A percentile compares a stretch with the other conserved stretches of the same genome.
phyloP scores from a whole-genome alignment of 2,888 invertebrate species.

The Synanthedon andrenaeformis region DNA sequence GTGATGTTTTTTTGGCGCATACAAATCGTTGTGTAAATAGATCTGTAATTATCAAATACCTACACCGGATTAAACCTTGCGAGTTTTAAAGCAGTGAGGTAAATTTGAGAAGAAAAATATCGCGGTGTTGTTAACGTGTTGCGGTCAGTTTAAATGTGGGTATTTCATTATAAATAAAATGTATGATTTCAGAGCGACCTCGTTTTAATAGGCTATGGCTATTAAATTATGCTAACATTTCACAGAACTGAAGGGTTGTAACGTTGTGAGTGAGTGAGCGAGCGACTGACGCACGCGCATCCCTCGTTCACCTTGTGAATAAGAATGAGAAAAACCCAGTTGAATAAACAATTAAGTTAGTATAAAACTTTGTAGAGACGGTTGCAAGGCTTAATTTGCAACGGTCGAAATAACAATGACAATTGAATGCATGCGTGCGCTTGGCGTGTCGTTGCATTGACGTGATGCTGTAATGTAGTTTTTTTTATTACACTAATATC shows the following conservation, averaged over 20 bases:
- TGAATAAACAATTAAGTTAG: neutral
- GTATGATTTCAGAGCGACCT: neutral
- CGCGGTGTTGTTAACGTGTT: too few species aligned
- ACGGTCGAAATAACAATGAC: neutral
- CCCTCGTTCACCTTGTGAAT: constrained; percentile 38
- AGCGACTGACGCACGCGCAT: constrained; percentile 31
- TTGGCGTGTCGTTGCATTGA: neutral
- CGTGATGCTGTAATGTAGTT: too few species aligned
- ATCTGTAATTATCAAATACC: too few species aligned
- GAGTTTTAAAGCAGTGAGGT: too few species aligned
- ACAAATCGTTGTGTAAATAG: too few species aligned
- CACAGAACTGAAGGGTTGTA: constrained; percentile 30
- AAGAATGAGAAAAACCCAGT: constrained; percentile 2
- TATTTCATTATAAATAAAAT: too few species aligned
- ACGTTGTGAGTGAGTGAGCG: constrained; percentile 9
- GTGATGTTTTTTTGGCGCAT: too few species aligned
- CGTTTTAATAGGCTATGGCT: neutral
- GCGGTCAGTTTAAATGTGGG: too few species aligned
- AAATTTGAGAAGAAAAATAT: too few species aligned
- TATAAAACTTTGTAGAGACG: neutral
- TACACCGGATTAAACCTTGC: too few species aligned
- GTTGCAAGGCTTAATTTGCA: neutral
- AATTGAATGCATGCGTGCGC: neutral
- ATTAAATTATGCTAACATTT: constrained; percentile 16
- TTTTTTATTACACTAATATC: too few species aligned